Evolutionary conservation across 2,797 vertebrate species (phyloP), one percentile per base, ranked within the genome.

Genomic region (Hoplostethus mediterraneus): DNA sequence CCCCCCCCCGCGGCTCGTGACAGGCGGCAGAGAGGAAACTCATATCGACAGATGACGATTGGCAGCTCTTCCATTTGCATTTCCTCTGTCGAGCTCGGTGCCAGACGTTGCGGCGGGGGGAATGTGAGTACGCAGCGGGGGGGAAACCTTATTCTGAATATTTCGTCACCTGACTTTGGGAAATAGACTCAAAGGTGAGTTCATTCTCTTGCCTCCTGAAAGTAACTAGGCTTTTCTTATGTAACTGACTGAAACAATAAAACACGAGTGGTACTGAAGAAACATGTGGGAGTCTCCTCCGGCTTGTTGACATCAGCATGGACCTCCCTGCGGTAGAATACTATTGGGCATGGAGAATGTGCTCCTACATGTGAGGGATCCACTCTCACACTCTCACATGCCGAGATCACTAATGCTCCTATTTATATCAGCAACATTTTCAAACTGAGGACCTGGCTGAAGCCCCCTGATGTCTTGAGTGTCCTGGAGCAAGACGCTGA

Each of bases 1-100:
- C 83, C 79, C 75, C 79, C 84, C 1, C 21, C 21, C 1, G 70
- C 1, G 62, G 80, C 77, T 84, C 6, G 7, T 70, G 78, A 76
- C 77, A 78, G 81, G 69, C 67, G 45, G 45, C 75, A 16, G 48
- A 72, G 76, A 77, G 77, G 85, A 86, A 84, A 71, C 54, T 25
- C 56, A 38, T 59, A 81, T 75, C 62, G 51, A 52, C 52, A 77
- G 69, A 73, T 38, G 67, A 71, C 48, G 63, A 89, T 66, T 84
- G 85, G 63, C 82, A 84, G 79, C 64, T 75, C 80, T 73, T 0
- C 9, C 48, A 85, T 90, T 91, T 83, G 71, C 87, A 85, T 87
- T 71, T 83, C 80, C 83, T 85, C 68, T 83, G 80, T 73, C 67
- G 75, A 70, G 80, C 30, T 81, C 52, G 17, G 30, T 47, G 62